Percentiles rank a stretch among this genome's conserved stretches.
Evolutionary conservation across 2,113 vertebrate genomes (phyloP).

Genomic region (Oenanthe melanoleuca): DNA sequence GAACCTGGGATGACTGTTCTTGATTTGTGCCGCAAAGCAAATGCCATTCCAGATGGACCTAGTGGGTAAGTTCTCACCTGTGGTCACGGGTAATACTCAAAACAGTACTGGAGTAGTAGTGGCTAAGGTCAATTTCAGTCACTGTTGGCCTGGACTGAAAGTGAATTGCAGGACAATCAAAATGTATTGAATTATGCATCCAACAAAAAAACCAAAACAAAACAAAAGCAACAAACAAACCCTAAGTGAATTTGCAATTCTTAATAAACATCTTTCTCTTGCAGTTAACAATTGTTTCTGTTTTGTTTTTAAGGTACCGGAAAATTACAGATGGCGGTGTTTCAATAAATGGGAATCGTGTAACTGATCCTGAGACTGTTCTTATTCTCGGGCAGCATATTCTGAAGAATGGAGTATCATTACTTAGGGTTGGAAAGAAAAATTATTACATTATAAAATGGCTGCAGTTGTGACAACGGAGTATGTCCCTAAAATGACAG

Average conservation of each 20-base stretch:
- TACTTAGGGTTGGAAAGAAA: conserved; percentile 91
- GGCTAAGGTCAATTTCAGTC: neutral
- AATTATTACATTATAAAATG: conserved; percentile 95
- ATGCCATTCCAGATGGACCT: conserved; percentile 88
- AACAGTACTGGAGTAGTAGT: neutral
- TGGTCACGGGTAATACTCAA: neutral
- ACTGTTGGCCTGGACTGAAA: neutral
- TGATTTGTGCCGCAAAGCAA: conserved; percentile 84
- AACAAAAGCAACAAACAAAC: neutral
- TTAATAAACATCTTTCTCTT: neutral
- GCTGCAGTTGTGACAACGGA: conserved; percentile 78
- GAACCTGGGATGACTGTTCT: conserved; percentile 90
- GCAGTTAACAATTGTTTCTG: neutral
- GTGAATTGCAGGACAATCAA: neutral
- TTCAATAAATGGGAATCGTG: conserved; percentile 86
- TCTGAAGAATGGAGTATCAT: conserved; percentile 90
- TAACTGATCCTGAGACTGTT: conserved; percentile 85
- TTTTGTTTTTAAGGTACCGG: conserved; percentile 80
- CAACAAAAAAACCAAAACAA: neutral
- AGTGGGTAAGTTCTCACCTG: conserved; percentile 79
- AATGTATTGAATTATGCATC: neutral
- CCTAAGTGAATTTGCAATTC: neutral
- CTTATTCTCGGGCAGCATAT: conserved; percentile 88
- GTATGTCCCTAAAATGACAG: fast-evolving
- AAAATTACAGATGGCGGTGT: conserved; percentile 90